These are phyloP conservation scores for Trachymyrmex septentrionalis DNA, from an alignment of 1,140 invertebrate species.

Conservation along the genomic window DNA sequence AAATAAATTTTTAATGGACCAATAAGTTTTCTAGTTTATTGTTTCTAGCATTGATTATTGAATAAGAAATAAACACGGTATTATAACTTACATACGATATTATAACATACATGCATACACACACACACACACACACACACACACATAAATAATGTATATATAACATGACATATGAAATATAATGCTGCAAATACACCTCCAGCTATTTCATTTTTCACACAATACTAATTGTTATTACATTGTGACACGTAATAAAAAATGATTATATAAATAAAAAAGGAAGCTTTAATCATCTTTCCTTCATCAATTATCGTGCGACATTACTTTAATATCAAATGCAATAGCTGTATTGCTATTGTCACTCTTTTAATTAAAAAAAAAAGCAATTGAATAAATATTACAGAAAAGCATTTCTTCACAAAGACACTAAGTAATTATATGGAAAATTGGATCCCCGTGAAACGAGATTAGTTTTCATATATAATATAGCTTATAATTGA, in stretches of 20 bases:
- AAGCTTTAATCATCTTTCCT: not conserved
- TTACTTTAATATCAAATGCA: not conserved
- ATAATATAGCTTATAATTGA: no score
- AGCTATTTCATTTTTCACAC: not conserved
- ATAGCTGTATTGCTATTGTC: not conserved
- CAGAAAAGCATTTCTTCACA: not conserved
- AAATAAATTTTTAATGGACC: not conserved
- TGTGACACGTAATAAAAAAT: not conserved
- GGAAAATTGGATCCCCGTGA: no score
- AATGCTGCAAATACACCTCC: not conserved
- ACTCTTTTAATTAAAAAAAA: not conserved
- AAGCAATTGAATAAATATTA: conserved; percentile 4
- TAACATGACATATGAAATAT: not conserved
- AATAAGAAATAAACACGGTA: not conserved
- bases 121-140: no score
- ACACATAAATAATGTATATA: not conserved
- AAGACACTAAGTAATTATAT: not conserved
- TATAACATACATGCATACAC: no score
- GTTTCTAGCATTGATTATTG: not conserved
- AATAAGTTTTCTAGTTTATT: not conserved
- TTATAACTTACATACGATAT: not conserved
- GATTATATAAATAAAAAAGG: conserved; percentile 11
- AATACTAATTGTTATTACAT: not conserved
- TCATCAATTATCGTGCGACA: not conserved
- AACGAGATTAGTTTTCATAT: no score